Base-by-base conservation (phyloP, 2,888 invertebrate genomes). In the Melipona bicolor region DNA sequence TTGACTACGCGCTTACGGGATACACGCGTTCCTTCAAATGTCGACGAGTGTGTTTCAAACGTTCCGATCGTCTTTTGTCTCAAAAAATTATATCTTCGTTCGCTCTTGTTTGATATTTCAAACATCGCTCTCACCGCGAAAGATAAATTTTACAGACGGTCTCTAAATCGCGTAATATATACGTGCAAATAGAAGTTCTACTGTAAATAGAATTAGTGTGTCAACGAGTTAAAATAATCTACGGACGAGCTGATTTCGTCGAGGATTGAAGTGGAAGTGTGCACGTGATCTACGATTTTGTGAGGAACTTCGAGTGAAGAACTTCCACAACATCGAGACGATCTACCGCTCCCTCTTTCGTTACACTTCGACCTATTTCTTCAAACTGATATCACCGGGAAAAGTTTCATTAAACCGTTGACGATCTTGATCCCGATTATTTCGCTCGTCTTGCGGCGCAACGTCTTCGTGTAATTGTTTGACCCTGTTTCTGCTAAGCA, bases 311-410 rank as follows among this genome's bases (percentile, higher is more conserved):
- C 50, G 3, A 64, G 73, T 52, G 62, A 72, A 27, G 32, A 49
- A 52, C 36, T 49, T 24, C 6, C 32, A 19, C 36, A 24, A 9
- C n/a, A n/a, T 17, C 27, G 27, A 43, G 11, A 15, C 19, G 24
- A 13, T 65, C 50, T 27, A 15, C 36, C 3, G 1, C 61, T 9
- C 27, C 27, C 61, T 27, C 49, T 61, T 64, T 81, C 65, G 61
- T 79, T 74, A 74, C 65, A 52, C 74, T 54, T 71, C 68, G 77
- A 77, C 72, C 81, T 27, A 77, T n/a, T 72, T 81, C 68, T 78
- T 72, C 62, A 1, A 43, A 43, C 56, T 36, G 24, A 32, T 65
- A 71, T 67, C 24, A 5, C 36, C 50, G 50, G 32, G 36, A 67
- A 56, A 67, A 61, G 70, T 80, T 72, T 76, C 71, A 72, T 75